These are phyloP conservation scores for Drosophila ficusphila DNA, from an alignment of 1,140 invertebrate genomes.

Conservation along the genomic window DNA sequence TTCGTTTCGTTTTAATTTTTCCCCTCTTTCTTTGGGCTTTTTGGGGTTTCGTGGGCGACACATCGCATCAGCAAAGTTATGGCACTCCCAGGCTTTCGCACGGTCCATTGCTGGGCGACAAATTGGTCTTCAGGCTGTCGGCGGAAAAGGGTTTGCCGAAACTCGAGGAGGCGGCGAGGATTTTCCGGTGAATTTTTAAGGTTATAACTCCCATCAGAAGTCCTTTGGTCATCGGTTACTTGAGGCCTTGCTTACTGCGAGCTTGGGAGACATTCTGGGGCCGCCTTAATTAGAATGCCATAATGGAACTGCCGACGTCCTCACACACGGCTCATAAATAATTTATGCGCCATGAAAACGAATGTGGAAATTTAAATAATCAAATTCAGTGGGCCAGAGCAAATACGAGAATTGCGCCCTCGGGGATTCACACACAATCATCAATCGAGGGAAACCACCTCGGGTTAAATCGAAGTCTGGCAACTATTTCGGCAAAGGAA, in stretches of 20 bases:
- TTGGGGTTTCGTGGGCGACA: conserved; percentile 9
- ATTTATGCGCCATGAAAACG: conserved; percentile 67
- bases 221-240: conserved; percentile 58
- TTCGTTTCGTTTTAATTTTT: conserved; percentile 66
- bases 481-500: conserved; percentile 16
- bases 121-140: conserved; percentile 56
- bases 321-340: conserved; percentile 61
- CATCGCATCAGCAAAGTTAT: conserved; percentile 47
- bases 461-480: conserved; percentile 24
- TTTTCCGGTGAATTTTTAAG: conserved; percentile 29
- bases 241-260: conserved; percentile 13
- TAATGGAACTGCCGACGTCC: conserved; percentile 32
- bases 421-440: conserved; percentile 18
- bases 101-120: conserved; percentile 49
- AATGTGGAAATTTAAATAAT: conserved; percentile 76
- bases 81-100: conserved; percentile 40
- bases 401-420: conserved; percentile 1
- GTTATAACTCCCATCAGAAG: conserved; percentile 24
- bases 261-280: conserved; percentile 57
- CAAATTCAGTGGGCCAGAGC: conserved; percentile 43
- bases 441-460: conserved; percentile 17
- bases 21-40: conserved; percentile 19
- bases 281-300: conserved; percentile 72
- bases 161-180: no score
- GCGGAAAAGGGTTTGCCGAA: conserved; percentile 33